Evolutionary conservation across 1,140 invertebrate species (phyloP).

Genomic region (Drosophila micromelanica): DNA sequence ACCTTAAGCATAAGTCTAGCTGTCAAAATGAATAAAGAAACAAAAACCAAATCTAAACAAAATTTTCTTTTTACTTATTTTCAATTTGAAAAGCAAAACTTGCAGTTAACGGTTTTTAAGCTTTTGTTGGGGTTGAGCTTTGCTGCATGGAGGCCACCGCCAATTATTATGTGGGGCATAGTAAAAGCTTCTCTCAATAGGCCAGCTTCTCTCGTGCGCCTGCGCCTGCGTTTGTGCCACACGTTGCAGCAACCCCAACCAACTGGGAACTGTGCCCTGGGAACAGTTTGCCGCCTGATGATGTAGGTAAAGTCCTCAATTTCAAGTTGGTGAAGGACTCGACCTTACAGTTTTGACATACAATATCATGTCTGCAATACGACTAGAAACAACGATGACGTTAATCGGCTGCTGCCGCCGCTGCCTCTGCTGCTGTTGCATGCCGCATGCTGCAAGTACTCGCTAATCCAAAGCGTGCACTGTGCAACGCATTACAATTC

Average conservation of each 20-base stretch:
- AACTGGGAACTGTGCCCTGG: slow-evolving; percentile 48
- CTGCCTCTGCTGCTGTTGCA: neutral
- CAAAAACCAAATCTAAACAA: slow-evolving; percentile 39
- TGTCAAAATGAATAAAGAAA: slow-evolving; percentile 69
- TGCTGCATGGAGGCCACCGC: neutral
- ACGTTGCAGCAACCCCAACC: slow-evolving; percentile 25
- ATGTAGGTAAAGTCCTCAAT: slow-evolving; percentile 78
- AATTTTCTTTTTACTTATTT: slow-evolving; percentile 4
- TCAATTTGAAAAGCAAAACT: neutral
- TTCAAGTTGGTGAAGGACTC: slow-evolving; percentile 72
- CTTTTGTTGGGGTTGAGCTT: slow-evolving; percentile 24
- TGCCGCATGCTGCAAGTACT: slow-evolving; percentile 5
- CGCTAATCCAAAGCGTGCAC: slow-evolving; percentile 19
- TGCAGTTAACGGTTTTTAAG: slow-evolving; percentile 7
- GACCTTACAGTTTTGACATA: slow-evolving; percentile 78
- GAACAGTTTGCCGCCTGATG: slow-evolving; percentile 51
- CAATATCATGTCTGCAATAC: slow-evolving; percentile 53
- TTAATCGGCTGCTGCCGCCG: slow-evolving; percentile 52
- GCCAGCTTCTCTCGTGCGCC: slow-evolving; percentile 9
- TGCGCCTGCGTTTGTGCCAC: slow-evolving; percentile 18
- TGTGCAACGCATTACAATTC: slow-evolving; percentile 19
- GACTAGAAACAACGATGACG: slow-evolving; percentile 51
- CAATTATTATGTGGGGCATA: neutral
- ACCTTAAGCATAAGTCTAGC: slow-evolving; percentile 62
- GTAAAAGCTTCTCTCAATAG: slow-evolving; percentile 5